A percentile compares a stretch with the other conserved stretches of the same genome.
Evolutionary conservation across 2,888 invertebrate genomes (phyloP).

Genomic region (Strigamia crassipes): DNA sequence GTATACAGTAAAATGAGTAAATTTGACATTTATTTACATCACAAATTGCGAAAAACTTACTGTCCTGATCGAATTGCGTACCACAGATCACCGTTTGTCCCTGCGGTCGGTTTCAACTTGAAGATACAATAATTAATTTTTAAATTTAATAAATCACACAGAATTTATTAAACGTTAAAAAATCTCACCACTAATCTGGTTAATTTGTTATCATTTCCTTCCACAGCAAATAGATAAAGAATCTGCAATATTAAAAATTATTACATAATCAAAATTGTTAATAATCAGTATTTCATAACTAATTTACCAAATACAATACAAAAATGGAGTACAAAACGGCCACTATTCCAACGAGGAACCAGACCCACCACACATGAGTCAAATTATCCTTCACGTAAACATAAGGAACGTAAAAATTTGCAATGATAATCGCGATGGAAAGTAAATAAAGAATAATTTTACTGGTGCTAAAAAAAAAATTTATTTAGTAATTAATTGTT

Average conservation of each 20-base stretch:
- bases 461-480: slow-evolving; percentile 11
- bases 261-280: background rate
- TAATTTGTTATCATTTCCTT: background rate
- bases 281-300: background rate
- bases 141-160: background rate
- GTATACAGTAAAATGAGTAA: background rate
- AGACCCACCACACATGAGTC: slow-evolving; percentile 1
- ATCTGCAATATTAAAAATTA: background rate
- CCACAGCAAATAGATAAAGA: background rate
- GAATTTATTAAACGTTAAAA: background rate
- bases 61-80: background rate
- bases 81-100: background rate
- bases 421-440: background rate
- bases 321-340: background rate
- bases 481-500: background rate
- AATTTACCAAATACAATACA: slow-evolving; percentile 41
- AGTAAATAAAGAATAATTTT: slow-evolving; percentile 1
- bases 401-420: slow-evolving; percentile 15
- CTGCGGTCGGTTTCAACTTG: background rate
- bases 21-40: too few species aligned
- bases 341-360: slow-evolving; percentile 12
- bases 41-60: background rate
- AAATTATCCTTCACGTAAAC: background rate
- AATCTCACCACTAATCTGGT: background rate
- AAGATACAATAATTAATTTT: background rate